Evolutionary conservation across 2,797 vertebrate genomes (phyloP).

Genomic region (Arnoldichthys spilopterus): DNA sequence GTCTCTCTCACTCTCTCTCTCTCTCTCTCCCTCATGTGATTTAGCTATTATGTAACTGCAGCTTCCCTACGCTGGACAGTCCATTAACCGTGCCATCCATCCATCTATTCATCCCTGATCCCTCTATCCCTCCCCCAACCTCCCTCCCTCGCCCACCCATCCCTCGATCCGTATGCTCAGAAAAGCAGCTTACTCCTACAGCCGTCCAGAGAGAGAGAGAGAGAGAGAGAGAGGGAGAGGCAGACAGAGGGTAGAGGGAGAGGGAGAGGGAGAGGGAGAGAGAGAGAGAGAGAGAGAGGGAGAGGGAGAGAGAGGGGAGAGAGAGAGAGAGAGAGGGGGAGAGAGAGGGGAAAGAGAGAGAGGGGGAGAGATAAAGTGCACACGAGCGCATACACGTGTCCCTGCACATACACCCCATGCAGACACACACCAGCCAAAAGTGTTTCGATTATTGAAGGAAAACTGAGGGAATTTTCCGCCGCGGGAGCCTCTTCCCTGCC

Average conservation of each 20-base stretch:
- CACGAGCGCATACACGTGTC: constrained; percentile 6
- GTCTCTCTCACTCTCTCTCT: background rate
- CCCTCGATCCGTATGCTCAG: constrained; percentile 27
- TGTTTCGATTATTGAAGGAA: constrained; percentile 45
- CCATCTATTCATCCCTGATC: constrained; percentile 47
- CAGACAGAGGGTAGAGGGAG: constrained; percentile 1
- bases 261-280: background rate
- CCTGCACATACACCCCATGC: background rate
- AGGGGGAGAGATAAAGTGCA: constrained; percentile 7
- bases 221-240: background rate
- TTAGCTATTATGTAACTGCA: constrained; percentile 48
- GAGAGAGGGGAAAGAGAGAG: background rate
- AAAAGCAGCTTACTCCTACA: constrained; percentile 41
- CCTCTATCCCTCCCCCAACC: constrained; percentile 17
- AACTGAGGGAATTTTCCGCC: constrained; percentile 31
- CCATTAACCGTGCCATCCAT: constrained; percentile 35
- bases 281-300: constrained; percentile 14
- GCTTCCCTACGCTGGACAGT: constrained; percentile 20
- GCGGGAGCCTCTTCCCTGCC: background rate
- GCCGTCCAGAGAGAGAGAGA: constrained; percentile 17
- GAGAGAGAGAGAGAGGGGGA: constrained; percentile 15
- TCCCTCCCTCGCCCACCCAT: constrained; percentile 18
- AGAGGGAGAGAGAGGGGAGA: constrained; percentile 15
- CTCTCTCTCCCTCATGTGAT: constrained; percentile 7
- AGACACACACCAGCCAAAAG: background rate